Base-by-base conservation (phyloP, 2,797 vertebrate species). In the Botia almorhae region DNA sequence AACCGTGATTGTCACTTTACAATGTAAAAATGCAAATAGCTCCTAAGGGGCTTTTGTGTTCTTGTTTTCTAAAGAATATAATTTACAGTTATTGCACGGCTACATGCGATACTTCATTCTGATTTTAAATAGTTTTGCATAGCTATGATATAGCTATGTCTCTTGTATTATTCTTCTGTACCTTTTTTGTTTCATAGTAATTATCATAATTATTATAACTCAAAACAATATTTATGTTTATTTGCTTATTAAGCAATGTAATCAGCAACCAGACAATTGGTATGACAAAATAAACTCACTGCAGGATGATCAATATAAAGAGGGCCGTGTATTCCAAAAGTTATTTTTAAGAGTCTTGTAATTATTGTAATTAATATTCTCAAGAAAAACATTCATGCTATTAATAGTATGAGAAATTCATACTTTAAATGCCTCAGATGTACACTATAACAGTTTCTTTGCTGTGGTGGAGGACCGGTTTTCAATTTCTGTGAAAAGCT, bases 401-500 rank as follows among this genome's bases (percentile, higher is more conserved):
- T 61, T 67, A 36, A 55, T 65, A 36, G 7, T 50, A 63, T 63
- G 29, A 61, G 67, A 56, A 70, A 70, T 61, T 46, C 16, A 70
- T 63, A n/a, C 29, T 71, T 63, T 21, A 64, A 71, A 79, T 51
- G 19, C 43, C 39, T 29, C 29, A 75, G n/a, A n/a, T 64, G 53
- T 53, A 60, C 21, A 10, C 17, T 64, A 14, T 63, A 51, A n/a
- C 1, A 6, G 17, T 55, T 73, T 77, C 50, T 64, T 33, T 19
- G 46, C 53, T 74, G 23, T 5, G 3, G 50, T 46, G 23, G 8
- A 78, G 51, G 61, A 72, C 58, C 12, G 36, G 71, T 79, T 78
- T 73, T 50, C 26, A 48, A 26, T 48, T 65, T 50, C 16, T 78
- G 58, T 61, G 26, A 19, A 56, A 84, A 83, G 79, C 65, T 67